phyloP scores from a whole-genome alignment of 2,888 invertebrate species.

The Hydrotaea diabolus region DNA sequence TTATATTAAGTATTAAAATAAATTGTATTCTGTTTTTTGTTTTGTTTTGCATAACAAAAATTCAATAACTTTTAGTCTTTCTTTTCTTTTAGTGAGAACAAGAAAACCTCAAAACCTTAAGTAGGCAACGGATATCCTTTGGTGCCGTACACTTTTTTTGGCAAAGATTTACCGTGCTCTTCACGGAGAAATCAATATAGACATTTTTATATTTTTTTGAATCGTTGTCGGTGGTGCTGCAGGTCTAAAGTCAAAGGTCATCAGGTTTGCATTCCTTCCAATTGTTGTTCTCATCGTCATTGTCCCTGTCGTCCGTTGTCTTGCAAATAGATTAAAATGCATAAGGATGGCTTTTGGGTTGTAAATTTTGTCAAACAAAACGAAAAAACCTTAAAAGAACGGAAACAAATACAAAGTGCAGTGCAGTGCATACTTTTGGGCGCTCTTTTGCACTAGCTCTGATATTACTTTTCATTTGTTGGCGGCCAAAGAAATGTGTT shows the following conservation, averaged over 20 bases:
- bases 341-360: slow-evolving; percentile 9
- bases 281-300: background rate
- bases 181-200: slow-evolving; percentile 38
- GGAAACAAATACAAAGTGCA: too few relatives aligned
- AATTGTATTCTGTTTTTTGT: too few relatives aligned
- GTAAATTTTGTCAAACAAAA: slow-evolving; percentile 21
- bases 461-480: slow-evolving; percentile 34
- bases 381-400: background rate
- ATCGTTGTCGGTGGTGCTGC: background rate
- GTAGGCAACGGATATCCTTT: background rate
- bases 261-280: background rate
- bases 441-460: background rate
- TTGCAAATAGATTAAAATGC: slow-evolving; percentile 23
- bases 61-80: background rate
- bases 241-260: slow-evolving; percentile 42
- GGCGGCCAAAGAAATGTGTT: background rate
- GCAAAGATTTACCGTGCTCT: slow-evolving; percentile 32
- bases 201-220: background rate
- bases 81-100: too few relatives aligned
- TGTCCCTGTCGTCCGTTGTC: background rate
- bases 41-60: background rate
- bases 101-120: background rate
- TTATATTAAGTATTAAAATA: background rate
- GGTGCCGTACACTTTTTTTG: slow-evolving; percentile 33
- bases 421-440: slow-evolving; percentile 18